Base-by-base conservation (phyloP, 1,140 invertebrate species). In the Orchestia grillus region DNA sequence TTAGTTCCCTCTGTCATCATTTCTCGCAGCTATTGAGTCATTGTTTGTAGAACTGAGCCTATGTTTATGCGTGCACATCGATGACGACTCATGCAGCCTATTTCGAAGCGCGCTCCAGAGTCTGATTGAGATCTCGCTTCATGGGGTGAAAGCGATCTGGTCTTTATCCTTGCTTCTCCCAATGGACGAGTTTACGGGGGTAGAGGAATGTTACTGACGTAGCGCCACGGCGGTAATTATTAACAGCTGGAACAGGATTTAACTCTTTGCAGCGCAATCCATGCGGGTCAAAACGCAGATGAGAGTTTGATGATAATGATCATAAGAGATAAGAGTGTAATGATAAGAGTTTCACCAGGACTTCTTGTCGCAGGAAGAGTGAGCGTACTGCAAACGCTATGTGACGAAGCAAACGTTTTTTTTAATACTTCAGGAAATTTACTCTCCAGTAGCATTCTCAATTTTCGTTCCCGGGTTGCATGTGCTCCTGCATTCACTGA, bases 1-100 rank as follows among this genome's bases (percentile, higher is more conserved):
- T 94, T 94, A 94, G 92, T 47, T 94, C 92, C 43, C 92, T 94
- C 43, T 94, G 92, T 47, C 44, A 94, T 94, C 92, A 94, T 94
- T 45, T 40, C n/a, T n/a, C 36, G 44, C 92, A 44, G 92, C 41
- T 94, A 94, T 94, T 94, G 92, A 94, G 92, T 94, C 92, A 94
- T 94, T 94, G 92, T 94, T 94, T 94, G 92, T 94, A 94, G 88
- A 87, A 6, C 15, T 42, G 43, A 42, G 88, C 41, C 88, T 90
- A 42, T 77, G 1, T 77, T 3, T 77, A 77, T 77, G 28, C 11
- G 28, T 3, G 62, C 3, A 23, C 3, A 77, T 36, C 28, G 1
- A 77, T 15, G 28, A 77, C 62, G 28, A 36, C 15, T 53, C 62
- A 77, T 15, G 11, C 62, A 19, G 62, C 62, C 62, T 77, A 77